Base-by-base conservation (phyloP, 2,113 vertebrate species). In the Cariama cristata region DNA sequence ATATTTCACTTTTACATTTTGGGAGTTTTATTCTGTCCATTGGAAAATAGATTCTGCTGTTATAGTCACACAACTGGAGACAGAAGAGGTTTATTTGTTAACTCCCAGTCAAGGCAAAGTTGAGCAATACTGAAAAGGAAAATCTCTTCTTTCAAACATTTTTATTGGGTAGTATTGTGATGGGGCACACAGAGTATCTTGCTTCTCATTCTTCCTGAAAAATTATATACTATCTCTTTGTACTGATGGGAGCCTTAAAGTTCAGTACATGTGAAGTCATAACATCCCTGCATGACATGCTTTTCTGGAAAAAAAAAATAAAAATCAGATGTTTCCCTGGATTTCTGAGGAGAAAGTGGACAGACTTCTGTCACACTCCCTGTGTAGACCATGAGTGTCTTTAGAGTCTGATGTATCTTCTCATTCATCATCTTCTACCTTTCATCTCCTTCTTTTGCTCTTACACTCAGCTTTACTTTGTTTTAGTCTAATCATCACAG, bases 1-100 rank as follows among this genome's bases (percentile, higher is more conserved):
- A 15, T 50, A 14, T 8, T n/a, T 49, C 69, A 27, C 2, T 62
- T 66, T 22, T 18, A 24, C 0, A 0, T 23, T 87, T 55, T 42
- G 11, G 6, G 47, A 4, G 11, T 30, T 84, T 60, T 33, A 11
- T 44, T 85, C 14, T 49, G 35, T 27, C 26, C 1, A 1, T 17
- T 11, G 27, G 30, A 45, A 7, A 42, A 4, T 6, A 60, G 14
- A 2, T 62, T 66, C 45, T 68, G 33, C 32, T 44, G 13, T 7
- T 64, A 23, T 1, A 14, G n/a, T 40, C 35, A 9, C 58, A 24
- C 17, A 44, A 0, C 11, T 53, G 69, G 11, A 53, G 20, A 19
- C 23, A 13, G 30, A 19, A 68, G 35, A 33, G 9, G 8, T 72
- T 74, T 69, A 2, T 33, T 45, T 79, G 22, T 45, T 50, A 14